phyloP scores from a whole-genome alignment of 2,888 invertebrate genomes.

The Acrobasis consociella region DNA sequence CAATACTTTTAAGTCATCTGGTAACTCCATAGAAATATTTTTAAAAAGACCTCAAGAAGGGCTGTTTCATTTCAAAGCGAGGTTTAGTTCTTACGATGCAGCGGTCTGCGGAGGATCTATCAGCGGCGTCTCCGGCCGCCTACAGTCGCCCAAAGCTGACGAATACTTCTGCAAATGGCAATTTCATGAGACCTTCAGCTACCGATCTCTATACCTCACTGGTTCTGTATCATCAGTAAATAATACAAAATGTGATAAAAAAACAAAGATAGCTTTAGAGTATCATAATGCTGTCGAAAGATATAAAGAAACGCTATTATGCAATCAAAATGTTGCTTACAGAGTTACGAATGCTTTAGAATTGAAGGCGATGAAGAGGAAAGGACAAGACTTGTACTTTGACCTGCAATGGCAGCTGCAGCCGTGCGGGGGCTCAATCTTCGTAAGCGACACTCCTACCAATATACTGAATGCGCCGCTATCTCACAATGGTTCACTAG shows the following conservation, averaged over 20 bases:
- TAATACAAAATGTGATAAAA: constrained; percentile 33
- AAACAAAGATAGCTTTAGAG: background rate
- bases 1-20: constrained; percentile 81
- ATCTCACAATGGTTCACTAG: constrained; percentile 69
- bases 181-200: constrained; percentile 34
- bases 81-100: constrained; percentile 85
- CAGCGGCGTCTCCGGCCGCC: constrained; percentile 46
- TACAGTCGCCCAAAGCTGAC: constrained; percentile 53
- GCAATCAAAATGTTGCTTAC: constrained; percentile 31
- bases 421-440: constrained; percentile 86
- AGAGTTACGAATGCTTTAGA: constrained; percentile 57
- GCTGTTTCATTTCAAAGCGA: constrained; percentile 88
- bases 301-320: background rate
- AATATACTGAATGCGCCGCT: constrained; percentile 65
- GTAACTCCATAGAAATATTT: constrained; percentile 84
- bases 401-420: constrained; percentile 59
- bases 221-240: background rate
- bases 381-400: constrained; percentile 60
- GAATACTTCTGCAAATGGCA: constrained; percentile 66
- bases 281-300: background rate
- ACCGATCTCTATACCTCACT: no score
- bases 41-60: constrained; percentile 75
- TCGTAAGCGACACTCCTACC: constrained; percentile 43
- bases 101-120: constrained; percentile 64
- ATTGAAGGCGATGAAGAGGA: constrained; percentile 50